Evolutionary conservation across 2,888 invertebrate genomes (phyloP), one percentile per base, ranked within the genome.

Genomic region (Ectemnius cavifrons): DNA sequence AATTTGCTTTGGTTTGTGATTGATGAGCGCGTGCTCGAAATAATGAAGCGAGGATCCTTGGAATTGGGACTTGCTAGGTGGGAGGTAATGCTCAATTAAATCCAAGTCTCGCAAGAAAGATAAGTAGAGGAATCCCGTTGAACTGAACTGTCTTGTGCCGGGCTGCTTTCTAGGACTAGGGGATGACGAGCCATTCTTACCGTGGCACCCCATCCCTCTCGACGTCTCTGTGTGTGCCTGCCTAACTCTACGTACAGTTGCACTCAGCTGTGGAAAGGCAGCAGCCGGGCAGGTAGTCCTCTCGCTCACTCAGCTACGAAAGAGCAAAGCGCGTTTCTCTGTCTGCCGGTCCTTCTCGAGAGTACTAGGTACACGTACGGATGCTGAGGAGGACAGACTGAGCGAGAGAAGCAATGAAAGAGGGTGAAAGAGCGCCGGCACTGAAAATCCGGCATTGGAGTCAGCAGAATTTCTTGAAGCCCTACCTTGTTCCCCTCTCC

Each of bases 391-490:
- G 27, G 58, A 14, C 37, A 37, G 37, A 11, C 37, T 37, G 37
- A 37, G 37, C 37, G 37, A 37, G 37, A 37, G 37, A 11, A 37
- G 37, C 37, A 37, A 37, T 37, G 37, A 37, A 37, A 37, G 37
- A 37, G 37, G 37, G 63, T 46, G 49, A 56, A 47, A 23, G 57
- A 46, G 61, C 59, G 60, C 52, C 49, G 52, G 27, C 28, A 37
- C 63, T 14, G 64, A 73, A 73, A 46, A 69, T 67, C 65, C 63
- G 70, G 59, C 71, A 67, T 67, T 57, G 67, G 52, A 76, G 76
- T 76, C 80, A 78, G 81, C 80, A 73, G 75, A 79, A 78, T 78
- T 79, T 79, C 71, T 65, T 72, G 65, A 47, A 63, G 59, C 47
- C 59, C 59, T 63, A 27, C 59, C 52, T 58, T 14, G 57, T 52